Percentiles rank a stretch among this genome's conserved stretches.
Evolutionary conservation across 1,140 invertebrate genomes (phyloP).

Genomic region (Leptestheria dahalacensis): DNA sequence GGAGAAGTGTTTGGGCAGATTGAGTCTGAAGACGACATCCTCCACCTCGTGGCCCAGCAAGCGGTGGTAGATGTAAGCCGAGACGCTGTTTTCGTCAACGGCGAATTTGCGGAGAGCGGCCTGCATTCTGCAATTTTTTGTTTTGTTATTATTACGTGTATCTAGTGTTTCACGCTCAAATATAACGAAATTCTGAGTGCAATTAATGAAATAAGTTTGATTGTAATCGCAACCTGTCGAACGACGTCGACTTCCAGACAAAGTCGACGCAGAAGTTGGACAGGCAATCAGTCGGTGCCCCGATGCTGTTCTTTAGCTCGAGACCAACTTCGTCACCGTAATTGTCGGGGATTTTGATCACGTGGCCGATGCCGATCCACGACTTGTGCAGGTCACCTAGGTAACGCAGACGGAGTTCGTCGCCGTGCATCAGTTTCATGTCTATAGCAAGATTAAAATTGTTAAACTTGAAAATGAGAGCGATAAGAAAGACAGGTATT

Average conservation of each 20-base stretch:
- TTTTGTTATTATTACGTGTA: too few species aligned
- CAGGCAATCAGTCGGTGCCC: slow-evolving; percentile 78
- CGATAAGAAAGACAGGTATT: slow-evolving; percentile 3
- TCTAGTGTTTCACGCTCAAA: neutral
- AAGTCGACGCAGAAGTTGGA: slow-evolving; percentile 97
- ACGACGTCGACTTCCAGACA: slow-evolving; percentile 99
- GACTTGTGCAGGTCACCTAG: slow-evolving; percentile 80
- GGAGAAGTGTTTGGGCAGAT: slow-evolving; percentile 89
- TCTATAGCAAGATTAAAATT: slow-evolving; percentile 36
- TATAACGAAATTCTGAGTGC: slow-evolving; percentile 14
- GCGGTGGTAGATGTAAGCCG: slow-evolving; percentile 93
- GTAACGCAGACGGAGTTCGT: slow-evolving; percentile 87
- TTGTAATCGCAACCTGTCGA: slow-evolving; percentile 62
- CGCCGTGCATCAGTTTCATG: slow-evolving; percentile 99
- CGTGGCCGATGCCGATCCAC: slow-evolving; percentile 87
- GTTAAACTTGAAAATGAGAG: neutral
- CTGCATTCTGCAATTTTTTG: too few species aligned
- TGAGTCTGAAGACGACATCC: slow-evolving; percentile 77
- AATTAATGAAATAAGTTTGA: slow-evolving; percentile 7
- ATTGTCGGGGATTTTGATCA: slow-evolving; percentile 98
- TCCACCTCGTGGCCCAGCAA: slow-evolving; percentile 93
- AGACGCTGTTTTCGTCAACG: slow-evolving; percentile 89
- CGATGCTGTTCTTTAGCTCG: slow-evolving; percentile 79
- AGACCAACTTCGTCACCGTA: slow-evolving; percentile 96
- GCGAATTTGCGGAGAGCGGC: slow-evolving; percentile 87